Base-by-base conservation (phyloP, 2,797 vertebrate species). In the Xerus rutilus region DNA sequence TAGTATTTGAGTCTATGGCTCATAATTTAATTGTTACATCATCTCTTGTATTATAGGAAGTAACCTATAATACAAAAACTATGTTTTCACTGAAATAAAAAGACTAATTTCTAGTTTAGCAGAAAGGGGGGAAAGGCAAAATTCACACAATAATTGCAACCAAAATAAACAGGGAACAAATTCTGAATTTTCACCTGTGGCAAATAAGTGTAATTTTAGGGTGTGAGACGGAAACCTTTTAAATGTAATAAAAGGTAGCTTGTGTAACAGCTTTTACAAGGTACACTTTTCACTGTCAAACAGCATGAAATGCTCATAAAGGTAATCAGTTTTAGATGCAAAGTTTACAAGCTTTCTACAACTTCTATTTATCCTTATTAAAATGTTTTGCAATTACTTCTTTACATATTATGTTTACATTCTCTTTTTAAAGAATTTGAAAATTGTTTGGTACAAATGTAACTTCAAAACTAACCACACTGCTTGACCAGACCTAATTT, bases 231-330 rank as follows among this genome's bases (percentile, higher is more conserved):
- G 93, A 97, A 97, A 97, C 86, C 97, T 98, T 97, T 98, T 95
- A 97, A 97, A 98, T 62, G 95, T 93, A 97, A 97, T 96, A n/a
- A n/a, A n/a, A n/a, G n/a, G n/a, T n/a, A 84, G 95, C 93, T 97
- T 97, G 94, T 86, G 17, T 96, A 97, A 97, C 97, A 97, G 97
- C 94, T 96, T 97, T 97, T 93, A 92, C n/a, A 96, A 96, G 91
- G 93, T 96, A 90, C n/a, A 86, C 94, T 97, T 97, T 97, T 93
- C 92, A 95, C 90, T 95, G 93, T 96, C 97, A 97, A 96, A 96
- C 39, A 95, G 86, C 87, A 94, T 83, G 89, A 97, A 96, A 96
- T 87, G 86, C 85, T 96, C 79, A 15, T 77, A 93, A 97, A 91
- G 73, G 86, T 86, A 97, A 98, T 96, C 89, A 70, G 73, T 95